Conservation (phyloP, 2,113 vertebrate genomes). For the Herpetotheres cachinnans region DNA sequence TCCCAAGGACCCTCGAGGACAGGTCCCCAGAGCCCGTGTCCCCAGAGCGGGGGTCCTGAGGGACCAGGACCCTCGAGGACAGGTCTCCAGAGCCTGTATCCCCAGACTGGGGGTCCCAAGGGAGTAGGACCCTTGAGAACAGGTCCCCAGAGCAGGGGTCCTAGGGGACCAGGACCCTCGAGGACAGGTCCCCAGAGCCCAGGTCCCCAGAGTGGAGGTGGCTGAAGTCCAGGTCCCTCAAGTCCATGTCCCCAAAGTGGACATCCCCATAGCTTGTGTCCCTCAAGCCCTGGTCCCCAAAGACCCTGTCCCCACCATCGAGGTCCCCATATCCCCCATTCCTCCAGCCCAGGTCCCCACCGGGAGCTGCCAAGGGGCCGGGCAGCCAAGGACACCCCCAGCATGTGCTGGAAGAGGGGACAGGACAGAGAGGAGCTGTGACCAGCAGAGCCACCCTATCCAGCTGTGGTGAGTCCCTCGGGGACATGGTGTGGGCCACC, state of each 20-base stretch:
- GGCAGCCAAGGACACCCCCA: background rate
- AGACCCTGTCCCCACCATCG: background rate
- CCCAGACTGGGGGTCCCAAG: background rate
- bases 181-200: no score
- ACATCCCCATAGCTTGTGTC: background rate
- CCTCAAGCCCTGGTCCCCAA: no score
- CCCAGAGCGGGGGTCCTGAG: background rate
- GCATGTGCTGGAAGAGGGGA: fast-evolving
- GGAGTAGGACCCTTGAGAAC: no score
- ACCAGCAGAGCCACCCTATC: background rate
- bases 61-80: background rate
- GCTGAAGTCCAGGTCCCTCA: background rate
- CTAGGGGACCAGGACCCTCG: no score
- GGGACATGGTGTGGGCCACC: background rate
- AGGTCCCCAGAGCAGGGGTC: no score
- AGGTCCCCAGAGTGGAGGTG: background rate
- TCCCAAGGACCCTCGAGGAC: background rate
- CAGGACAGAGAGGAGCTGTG: background rate
- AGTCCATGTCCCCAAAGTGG: background rate
- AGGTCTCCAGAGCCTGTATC: background rate
- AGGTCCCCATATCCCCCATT: background rate
- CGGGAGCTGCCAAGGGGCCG: background rate
- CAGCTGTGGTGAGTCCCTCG: fast-evolving
- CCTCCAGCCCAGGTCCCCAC: background rate
- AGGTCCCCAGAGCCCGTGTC: background rate